Percentiles rank a stretch among this genome's conserved stretches.
These are phyloP conservation scores for Leptinotarsa defecta DNA, from an alignment of 1,140 invertebrate species.

Conservation along the genomic window DNA sequence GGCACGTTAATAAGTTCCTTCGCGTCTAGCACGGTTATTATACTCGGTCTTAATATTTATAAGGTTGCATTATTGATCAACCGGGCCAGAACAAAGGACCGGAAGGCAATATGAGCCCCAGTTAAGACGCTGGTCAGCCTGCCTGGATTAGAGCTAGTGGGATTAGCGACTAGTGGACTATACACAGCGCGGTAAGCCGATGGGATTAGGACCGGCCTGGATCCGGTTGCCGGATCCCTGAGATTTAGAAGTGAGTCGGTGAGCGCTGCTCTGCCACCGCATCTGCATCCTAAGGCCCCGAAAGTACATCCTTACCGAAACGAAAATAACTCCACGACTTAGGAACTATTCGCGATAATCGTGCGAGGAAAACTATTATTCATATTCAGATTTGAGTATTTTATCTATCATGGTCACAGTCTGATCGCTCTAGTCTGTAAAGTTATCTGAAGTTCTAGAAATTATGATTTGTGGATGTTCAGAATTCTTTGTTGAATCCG, in stretches of 20 bases:
- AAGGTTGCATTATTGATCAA: slow-evolving; percentile 58
- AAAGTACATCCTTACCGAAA: slow-evolving; percentile 47
- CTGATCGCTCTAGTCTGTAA: too few species aligned
- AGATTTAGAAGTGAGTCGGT: slow-evolving; percentile 50
- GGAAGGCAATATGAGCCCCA: slow-evolving; percentile 56
- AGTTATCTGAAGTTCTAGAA: too few species aligned
- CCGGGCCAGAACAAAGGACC: slow-evolving; percentile 52
- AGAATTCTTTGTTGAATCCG: too few species aligned
- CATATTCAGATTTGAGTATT: too few species aligned
- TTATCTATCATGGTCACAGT: too few species aligned
- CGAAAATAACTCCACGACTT: slow-evolving; percentile 53
- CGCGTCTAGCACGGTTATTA: slow-evolving; percentile 45
- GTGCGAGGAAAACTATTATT: too few species aligned
- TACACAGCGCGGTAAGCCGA: slow-evolving; percentile 55
- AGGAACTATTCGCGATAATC: slow-evolving; percentile 27
- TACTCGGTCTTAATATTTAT: slow-evolving; percentile 55
- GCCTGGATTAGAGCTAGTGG: slow-evolving; percentile 54
- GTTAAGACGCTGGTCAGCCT: slow-evolving; percentile 58
- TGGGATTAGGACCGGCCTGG: slow-evolving; percentile 54
- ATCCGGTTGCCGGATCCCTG: slow-evolving; percentile 50
- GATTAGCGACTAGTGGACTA: slow-evolving; percentile 58
- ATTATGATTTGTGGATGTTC: too few species aligned
- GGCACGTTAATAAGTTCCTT: slow-evolving; percentile 23
- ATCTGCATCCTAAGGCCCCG: slow-evolving; percentile 54
- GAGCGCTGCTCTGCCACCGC: slow-evolving; percentile 36